Evolutionary conservation across 2,888 invertebrate species (phyloP).

Genomic region (Myopa tessellatipennis): DNA sequence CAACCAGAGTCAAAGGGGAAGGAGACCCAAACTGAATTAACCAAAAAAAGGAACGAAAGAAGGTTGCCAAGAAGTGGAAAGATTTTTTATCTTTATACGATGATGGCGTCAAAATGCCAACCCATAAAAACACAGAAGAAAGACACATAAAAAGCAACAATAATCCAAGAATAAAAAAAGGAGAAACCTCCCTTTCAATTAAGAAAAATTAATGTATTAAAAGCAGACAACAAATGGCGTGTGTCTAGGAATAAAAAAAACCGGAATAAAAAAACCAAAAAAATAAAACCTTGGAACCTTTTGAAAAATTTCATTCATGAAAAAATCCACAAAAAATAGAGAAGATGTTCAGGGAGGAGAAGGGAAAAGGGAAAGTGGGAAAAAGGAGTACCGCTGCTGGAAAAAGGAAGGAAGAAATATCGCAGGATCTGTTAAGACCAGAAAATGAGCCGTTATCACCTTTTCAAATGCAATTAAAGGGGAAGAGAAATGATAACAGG

Average conservation of each 20-base stretch:
- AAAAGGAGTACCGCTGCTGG: not conserved
- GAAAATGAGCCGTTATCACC: conserved; percentile 57
- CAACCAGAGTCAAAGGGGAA: conserved; percentile 25
- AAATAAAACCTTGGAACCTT: too few relatives aligned
- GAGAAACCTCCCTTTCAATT: conserved; percentile 3
- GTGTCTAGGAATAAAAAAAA: not conserved
- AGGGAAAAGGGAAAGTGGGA: not conserved
- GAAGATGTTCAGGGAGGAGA: too few relatives aligned
- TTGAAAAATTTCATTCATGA: conserved; percentile 22
- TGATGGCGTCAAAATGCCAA: conserved; percentile 64
- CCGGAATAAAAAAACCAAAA: not conserved
- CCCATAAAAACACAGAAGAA: conserved; percentile 34
- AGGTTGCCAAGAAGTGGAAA: conserved; percentile 54
- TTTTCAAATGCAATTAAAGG: conserved; percentile 20
- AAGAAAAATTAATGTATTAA: conserved; percentile 1
- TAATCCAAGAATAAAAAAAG: conserved; percentile 38
- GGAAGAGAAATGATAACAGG: not conserved
- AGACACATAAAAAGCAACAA: conserved; percentile 36
- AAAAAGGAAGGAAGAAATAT: not conserved
- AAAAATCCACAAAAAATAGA: not conserved
- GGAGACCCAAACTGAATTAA: conserved; percentile 2
- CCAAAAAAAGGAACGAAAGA: conserved; percentile 13
- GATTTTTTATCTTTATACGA: conserved; percentile 63
- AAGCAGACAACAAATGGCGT: conserved; percentile 17
- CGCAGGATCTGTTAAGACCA: not conserved